Conservation (phyloP, 2,113 vertebrate genomes). For the Lepisosteus oculatus region DNA sequence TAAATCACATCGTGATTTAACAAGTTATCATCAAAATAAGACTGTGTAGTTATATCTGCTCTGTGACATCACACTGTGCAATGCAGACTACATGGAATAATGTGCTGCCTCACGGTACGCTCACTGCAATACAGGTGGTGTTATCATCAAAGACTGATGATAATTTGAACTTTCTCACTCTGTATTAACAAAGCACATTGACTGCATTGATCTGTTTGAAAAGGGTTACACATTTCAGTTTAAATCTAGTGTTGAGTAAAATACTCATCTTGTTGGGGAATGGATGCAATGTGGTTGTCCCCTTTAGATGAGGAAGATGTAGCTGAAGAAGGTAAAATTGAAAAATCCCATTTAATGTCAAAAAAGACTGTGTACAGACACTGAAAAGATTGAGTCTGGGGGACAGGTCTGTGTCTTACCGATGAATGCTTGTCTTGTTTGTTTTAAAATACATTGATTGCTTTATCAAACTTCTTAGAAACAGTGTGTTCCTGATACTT, state of each 20-base stretch:
- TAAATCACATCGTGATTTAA: too few relatives aligned
- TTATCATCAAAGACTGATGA: too few relatives aligned
- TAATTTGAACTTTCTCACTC: too few relatives aligned
- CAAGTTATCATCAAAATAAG: too few relatives aligned
- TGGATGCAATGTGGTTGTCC: not conserved
- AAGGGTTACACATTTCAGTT: not conserved
- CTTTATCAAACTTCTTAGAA: not conserved
- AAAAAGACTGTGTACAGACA: not conserved
- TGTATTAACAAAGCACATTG: too few relatives aligned
- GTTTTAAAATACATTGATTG: not conserved
- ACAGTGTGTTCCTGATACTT: not conserved
- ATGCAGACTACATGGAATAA: too few relatives aligned
- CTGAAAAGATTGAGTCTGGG: not conserved
- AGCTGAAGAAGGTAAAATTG: not conserved
- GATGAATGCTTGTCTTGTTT: slow-evolving; percentile 2
- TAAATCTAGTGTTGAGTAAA: not conserved
- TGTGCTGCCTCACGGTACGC: too few relatives aligned
- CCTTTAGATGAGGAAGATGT: too few relatives aligned
- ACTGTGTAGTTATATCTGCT: too few relatives aligned
- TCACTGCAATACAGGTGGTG: too few relatives aligned
- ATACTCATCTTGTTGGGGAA: not conserved
- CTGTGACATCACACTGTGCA: too few relatives aligned
- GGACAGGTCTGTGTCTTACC: not conserved
- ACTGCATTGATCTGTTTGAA: too few relatives aligned
- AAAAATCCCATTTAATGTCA: not conserved